Evolutionary conservation across 2,113 vertebrate genomes (phyloP).

Genomic region (Ictalurus furcatus): DNA sequence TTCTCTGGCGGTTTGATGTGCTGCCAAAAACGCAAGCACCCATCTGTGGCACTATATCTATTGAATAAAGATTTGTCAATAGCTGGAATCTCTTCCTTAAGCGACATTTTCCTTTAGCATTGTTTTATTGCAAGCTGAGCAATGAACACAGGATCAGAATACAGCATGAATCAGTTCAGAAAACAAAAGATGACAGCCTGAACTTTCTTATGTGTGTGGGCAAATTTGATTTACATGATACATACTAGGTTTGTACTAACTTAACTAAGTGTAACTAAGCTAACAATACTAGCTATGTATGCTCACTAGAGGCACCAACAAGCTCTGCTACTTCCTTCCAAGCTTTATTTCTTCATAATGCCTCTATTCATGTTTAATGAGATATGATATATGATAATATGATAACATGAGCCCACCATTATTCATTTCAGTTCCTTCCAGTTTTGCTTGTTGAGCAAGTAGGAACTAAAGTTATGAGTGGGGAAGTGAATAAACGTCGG

Average conservation of each 20-base stretch:
- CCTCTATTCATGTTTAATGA: not conserved
- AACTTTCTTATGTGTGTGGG: not conserved
- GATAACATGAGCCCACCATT: not conserved
- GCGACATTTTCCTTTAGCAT: slow-evolving; percentile 59
- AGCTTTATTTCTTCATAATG: not conserved
- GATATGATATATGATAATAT: not conserved
- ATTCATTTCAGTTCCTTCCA: not conserved
- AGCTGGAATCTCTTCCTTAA: slow-evolving; percentile 58
- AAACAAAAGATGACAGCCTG: slow-evolving; percentile 39
- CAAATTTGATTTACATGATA: not conserved
- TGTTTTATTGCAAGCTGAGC: slow-evolving; percentile 60
- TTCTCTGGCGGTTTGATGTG: slow-evolving; percentile 53
- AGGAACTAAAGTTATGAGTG: not conserved
- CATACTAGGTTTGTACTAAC: not conserved
- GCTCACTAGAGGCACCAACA: not conserved
- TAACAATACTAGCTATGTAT: not conserved
- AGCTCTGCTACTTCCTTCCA: not conserved
- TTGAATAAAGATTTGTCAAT: slow-evolving; percentile 50
- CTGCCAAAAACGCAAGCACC: slow-evolving; percentile 41
- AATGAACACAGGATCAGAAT: not conserved
- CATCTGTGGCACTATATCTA: slow-evolving; percentile 54
- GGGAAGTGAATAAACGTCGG: too few species aligned
- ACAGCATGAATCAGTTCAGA: slow-evolving; percentile 15
- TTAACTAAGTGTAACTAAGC: too few species aligned
- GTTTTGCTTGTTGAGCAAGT: not conserved